A percentile compares a stretch with the other conserved stretches of the same genome.
Evolutionary conservation across 23 tunicate genomes (phyloP).

Genomic region (Styela plicata): DNA sequence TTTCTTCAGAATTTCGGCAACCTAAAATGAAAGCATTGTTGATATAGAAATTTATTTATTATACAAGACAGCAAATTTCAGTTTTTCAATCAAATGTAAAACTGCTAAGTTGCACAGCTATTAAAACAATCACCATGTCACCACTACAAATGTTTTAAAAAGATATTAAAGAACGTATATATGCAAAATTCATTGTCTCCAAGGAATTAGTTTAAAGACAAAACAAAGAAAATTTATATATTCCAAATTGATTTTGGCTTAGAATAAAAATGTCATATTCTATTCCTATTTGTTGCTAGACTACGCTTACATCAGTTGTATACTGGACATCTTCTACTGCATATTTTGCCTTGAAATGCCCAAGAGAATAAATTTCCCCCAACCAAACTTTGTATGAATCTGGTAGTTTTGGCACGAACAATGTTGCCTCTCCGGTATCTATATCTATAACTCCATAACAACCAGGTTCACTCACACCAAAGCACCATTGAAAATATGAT

Average conservation of each 20-base stretch:
- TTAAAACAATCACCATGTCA: too few relatives aligned
- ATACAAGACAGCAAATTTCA: neutral
- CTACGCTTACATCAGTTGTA: conserved; percentile 75
- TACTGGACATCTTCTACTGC: conserved; percentile 75
- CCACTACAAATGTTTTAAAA: too few relatives aligned
- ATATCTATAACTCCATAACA: conserved; percentile 81
- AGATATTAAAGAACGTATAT: too few relatives aligned
- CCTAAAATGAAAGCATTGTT: conserved; percentile 38
- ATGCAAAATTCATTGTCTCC: too few relatives aligned
- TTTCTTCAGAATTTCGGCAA: conserved; percentile 48
- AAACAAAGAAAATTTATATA: too few relatives aligned
- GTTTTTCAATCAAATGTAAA: too few relatives aligned
- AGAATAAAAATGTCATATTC: too few relatives aligned
- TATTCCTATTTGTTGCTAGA: too few relatives aligned
- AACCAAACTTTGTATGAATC: conserved; percentile 71
- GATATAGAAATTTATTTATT: too few relatives aligned
- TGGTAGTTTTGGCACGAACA: conserved; percentile 82
- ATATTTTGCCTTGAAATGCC: conserved; percentile 79
- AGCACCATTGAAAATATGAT: conserved; percentile 97
- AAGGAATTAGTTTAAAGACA: too few relatives aligned
- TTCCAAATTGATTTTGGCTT: too few relatives aligned
- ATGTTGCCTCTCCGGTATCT: conserved; percentile 54
- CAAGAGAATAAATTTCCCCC: conserved; percentile 82
- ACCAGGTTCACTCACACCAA: conserved; percentile 83
- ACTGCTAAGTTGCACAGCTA: too few relatives aligned